Percentiles rank a stretch among this genome's conserved stretches.
Evolutionary conservation across 37 sponge, comb jelly and placozoan species (phyloP).

Genomic region (Mnemiopsis leidyi): DNA sequence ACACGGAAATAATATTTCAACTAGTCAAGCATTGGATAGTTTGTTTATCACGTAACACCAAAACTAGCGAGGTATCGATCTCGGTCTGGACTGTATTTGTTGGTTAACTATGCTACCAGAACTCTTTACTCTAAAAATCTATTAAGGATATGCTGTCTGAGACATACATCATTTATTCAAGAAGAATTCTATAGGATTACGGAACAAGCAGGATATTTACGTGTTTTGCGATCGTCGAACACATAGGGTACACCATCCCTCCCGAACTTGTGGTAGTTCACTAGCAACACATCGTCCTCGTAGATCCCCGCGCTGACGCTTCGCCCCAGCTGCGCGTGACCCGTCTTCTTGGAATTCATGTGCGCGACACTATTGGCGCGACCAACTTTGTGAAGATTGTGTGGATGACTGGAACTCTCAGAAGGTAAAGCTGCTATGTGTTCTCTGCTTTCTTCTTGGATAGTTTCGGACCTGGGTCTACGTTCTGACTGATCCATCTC

Average conservation of each 20-base stretch:
- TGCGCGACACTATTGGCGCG: background rate
- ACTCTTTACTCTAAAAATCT: no score
- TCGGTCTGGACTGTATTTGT: no score
- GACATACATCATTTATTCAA: no score
- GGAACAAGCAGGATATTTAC: no score
- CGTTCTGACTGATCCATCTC: background rate
- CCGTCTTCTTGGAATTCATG: background rate
- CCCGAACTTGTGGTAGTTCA: constrained; percentile 51
- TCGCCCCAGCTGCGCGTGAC: background rate
- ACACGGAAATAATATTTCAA: no score
- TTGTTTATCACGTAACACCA: no score
- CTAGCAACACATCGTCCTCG: constrained; percentile 41
- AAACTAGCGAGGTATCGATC: no score
- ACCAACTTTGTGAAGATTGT: background rate
- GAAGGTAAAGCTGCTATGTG: background rate
- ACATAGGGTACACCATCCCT: constrained; percentile 60
- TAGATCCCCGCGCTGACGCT: constrained; percentile 61
- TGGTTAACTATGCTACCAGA: no score
- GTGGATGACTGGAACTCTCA: background rate
- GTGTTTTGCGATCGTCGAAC: constrained; percentile 65
- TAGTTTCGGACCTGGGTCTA: constrained; percentile 28
- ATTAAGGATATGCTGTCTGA: no score
- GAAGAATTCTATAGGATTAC: no score
- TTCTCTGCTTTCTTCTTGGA: constrained; percentile 33
- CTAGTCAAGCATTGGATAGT: no score